Conservation (phyloP, 1,140 invertebrate species). For the Ceratitis capitata region DNA sequence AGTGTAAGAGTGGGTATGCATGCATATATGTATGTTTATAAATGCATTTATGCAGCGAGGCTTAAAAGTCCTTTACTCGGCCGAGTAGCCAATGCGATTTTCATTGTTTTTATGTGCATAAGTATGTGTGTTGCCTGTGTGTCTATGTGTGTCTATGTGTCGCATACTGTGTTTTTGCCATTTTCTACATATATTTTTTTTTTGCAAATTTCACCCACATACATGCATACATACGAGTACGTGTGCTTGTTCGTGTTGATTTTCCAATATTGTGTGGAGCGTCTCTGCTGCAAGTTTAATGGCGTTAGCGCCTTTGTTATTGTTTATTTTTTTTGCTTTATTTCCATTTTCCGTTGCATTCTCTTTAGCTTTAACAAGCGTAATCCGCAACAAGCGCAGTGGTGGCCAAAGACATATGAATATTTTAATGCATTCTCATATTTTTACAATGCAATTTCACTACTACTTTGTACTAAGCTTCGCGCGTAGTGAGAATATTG, state of each 20-base stretch:
- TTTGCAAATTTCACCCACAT: no score
- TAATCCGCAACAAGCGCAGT: background rate
- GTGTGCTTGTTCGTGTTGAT: background rate
- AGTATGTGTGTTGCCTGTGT: background rate
- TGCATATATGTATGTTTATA: background rate
- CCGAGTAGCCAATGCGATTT: constrained; percentile 12
- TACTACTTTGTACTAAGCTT: no score
- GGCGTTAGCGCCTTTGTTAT: background rate
- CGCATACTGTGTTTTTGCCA: background rate
- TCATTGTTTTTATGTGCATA: background rate
- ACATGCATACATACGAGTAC: background rate
- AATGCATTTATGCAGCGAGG: background rate
- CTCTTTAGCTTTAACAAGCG: background rate
- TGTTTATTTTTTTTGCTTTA: background rate
- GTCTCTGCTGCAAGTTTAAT: constrained; percentile 10
- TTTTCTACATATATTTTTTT: background rate
- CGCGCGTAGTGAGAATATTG: background rate
- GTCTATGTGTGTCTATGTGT: background rate
- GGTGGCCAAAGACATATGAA: constrained; percentile 21
- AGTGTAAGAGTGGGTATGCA: no score
- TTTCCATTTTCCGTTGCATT: background rate
- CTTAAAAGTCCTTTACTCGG: background rate
- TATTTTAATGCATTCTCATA: constrained; percentile 36
- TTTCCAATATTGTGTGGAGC: background rate
- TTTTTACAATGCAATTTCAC: background rate